Percentiles rank a stretch among this genome's conserved stretches.
These are phyloP conservation scores for Mesodorylaimus sp. DNA, from an alignment of 2,888 invertebrate species.

Conservation along the genomic window DNA sequence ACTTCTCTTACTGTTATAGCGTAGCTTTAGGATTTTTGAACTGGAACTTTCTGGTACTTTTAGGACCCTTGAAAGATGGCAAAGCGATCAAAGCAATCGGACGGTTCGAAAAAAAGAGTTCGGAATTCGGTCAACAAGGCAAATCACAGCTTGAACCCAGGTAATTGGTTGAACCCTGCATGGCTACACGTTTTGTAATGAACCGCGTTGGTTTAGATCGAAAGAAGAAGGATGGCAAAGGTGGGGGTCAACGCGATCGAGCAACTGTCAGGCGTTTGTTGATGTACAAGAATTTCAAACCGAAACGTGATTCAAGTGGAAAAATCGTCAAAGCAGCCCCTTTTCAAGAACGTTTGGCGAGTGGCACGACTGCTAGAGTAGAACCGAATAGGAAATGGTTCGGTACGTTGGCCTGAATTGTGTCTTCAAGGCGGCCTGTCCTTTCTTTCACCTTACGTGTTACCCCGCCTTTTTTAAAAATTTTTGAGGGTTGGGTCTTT, in stretches of 20 bases:
- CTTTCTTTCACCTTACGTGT: too few relatives aligned
- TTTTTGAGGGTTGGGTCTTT: not conserved
- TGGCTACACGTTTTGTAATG: not conserved
- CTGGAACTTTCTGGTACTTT: too few relatives aligned
- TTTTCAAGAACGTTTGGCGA: conserved; percentile 68
- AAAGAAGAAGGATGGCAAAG: conserved; percentile 43
- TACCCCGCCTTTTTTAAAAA: too few relatives aligned
- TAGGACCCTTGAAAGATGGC: too few relatives aligned
- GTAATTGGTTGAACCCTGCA: conserved; percentile 29
- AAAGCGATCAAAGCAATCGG: too few relatives aligned
- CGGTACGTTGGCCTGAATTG: conserved; percentile 46
- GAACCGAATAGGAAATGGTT: conserved; percentile 98
- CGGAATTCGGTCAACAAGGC: conserved; percentile 60
- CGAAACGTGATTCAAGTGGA: conserved; percentile 52
- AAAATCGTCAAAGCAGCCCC: conserved; percentile 85
- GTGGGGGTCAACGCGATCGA: conserved; percentile 68
- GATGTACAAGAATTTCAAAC: conserved; percentile 95
- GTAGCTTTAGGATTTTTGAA: too few relatives aligned
- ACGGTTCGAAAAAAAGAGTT: too few relatives aligned
- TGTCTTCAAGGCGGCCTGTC: too few relatives aligned
- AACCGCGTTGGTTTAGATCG: conserved; percentile 37
- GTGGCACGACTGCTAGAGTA: conserved; percentile 77
- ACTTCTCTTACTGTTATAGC: too few relatives aligned
- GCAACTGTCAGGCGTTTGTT: conserved; percentile 84
- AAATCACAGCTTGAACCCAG: conserved; percentile 84